phyloP scores from a whole-genome alignment of 2,113 vertebrate genomes.

The Hyaena hyaena region DNA sequence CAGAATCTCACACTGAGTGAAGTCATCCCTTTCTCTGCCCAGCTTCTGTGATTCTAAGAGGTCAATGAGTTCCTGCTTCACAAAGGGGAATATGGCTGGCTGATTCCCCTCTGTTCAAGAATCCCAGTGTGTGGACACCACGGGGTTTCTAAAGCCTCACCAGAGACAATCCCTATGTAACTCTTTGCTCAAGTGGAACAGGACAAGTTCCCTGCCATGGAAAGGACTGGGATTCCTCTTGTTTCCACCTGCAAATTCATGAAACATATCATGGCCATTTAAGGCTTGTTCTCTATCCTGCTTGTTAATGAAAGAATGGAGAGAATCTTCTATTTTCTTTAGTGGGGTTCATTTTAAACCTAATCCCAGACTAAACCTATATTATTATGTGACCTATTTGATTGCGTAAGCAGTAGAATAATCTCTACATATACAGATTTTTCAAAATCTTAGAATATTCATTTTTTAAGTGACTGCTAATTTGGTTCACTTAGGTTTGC shows the following conservation, averaged over 20 bases:
- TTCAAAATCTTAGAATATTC: conserved; percentile 23
- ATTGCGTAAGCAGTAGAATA: neutral
- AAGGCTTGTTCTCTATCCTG: neutral
- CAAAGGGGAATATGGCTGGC: neutral
- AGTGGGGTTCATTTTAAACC: neutral
- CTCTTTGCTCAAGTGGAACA: neutral
- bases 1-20: neutral
- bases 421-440: neutral
- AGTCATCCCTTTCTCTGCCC: neutral
- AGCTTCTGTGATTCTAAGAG: neutral
- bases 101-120: neutral
- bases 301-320: neutral
- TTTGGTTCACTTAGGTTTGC: neutral
- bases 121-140: neutral
- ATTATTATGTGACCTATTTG: neutral
- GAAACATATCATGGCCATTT: neutral
- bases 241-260: neutral
- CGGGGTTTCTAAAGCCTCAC: neutral
- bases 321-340: neutral
- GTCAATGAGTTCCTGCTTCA: neutral
- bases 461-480: neutral
- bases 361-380: neutral
- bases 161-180: neutral
- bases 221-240: neutral
- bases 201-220: neutral